Conservation (phyloP, 2,888 invertebrate species). For the Leptopterna dolabrata region DNA sequence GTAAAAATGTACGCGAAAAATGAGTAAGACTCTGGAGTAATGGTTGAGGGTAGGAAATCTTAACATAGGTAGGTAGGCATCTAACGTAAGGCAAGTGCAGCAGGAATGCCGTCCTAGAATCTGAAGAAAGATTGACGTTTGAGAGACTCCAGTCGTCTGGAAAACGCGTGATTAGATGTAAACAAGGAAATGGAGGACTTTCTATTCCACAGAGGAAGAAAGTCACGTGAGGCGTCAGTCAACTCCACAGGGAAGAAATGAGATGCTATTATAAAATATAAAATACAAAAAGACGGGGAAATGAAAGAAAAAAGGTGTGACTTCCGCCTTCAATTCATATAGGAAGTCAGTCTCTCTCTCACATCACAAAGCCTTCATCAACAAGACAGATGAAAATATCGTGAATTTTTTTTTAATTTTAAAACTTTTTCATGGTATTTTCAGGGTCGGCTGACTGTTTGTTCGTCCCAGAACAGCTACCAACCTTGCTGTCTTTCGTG, state of each 20-base stretch:
- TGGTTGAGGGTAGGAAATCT: no score
- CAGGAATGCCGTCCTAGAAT: neutral
- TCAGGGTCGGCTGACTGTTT: slow-evolving; percentile 67
- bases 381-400: no score
- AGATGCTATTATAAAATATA: no score
- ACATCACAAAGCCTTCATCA: no score
- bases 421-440: neutral
- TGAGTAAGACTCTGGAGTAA: no score
- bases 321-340: no score
- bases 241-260: neutral
- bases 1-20: no score
- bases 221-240: neutral
- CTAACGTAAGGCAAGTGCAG: neutral
- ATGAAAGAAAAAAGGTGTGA: no score
- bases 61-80: no score
- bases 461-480: slow-evolving; percentile 84
- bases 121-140: neutral
- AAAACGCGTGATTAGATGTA: neutral
- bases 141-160: neutral
- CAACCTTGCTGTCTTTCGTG: slow-evolving; percentile 80
- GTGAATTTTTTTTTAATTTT: no score
- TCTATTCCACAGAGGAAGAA: neutral
- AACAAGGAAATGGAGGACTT: neutral
- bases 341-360: no score
- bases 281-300: no score